Base-by-base conservation (phyloP, 1,140 invertebrate species). In the Drosophila lacteicornis region DNA sequence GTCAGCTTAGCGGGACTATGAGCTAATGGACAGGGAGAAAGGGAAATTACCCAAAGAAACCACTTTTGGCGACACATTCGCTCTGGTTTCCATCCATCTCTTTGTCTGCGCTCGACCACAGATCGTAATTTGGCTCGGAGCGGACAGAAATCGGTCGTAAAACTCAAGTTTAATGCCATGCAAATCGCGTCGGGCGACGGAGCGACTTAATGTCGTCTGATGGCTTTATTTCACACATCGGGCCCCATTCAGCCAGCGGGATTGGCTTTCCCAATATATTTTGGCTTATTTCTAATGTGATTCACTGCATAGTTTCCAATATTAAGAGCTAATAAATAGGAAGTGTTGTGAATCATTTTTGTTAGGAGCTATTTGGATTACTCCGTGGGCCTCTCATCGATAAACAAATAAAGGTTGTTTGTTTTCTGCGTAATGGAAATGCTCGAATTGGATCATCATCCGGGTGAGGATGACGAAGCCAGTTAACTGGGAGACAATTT, bases 71-170 rank as follows among this genome's bases (percentile, higher is more conserved):
- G 43, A 22, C 56, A 43, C 73, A 67, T 65, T 71, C 43, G 43
- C 71, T 80, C 40, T 42, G 67, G 67, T 85, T 77, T 69, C 67
- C 51, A 49, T 15, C 36, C 49, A 49, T 63, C 68, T 66, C 61
- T 66, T 40, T 68, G 66, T 61, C 30, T 17, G 25, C 68, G 59
- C 58, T 46, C 55, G 57, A n/a, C 50, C 59, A 43, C 49, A 59
- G 65, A 61, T 79, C 68, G 60, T 85, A 67, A 82, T 86, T 67
- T 68, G 74, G 50, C 38, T 30, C 27, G 74, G 12, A 46, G 50
- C 66, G 67, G 81, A 85, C 85, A 79, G 63, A 88, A 90, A 85
- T 90, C 86, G 78, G 38, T 82, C 85, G 79, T 88, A 85, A 88
- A 88, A 79, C 27, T 74, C 53, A 60, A 79, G 78, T 85, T 87